Evolutionary conservation across 2,888 invertebrate genomes (phyloP), one percentile per base, ranked within the genome.

Genomic region (Phytoseiulus persimilis): DNA sequence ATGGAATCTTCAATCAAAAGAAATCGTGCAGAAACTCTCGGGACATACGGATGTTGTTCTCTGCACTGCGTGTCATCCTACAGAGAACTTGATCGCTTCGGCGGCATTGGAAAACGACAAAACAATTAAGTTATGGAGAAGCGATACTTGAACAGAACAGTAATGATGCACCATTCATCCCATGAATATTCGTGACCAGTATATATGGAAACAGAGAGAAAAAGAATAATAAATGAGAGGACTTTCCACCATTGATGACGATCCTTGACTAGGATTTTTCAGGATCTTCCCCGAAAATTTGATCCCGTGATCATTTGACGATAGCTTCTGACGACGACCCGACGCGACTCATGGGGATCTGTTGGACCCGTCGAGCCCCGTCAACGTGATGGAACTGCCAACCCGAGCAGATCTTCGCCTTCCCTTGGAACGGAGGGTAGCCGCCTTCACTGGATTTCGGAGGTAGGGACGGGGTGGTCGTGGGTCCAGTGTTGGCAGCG

Each of bases 1-100:
- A 92, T 99, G 99, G 99, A 99, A 99, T 94, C 94, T 99, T 91
- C 99, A 99, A 93, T 98, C 98, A 28, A 99, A 99, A 93, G 99
- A 99, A 94, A 96, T 99, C 90, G 99, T 99, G 90, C 99, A 99
- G 93, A 97, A 97, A 93, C 94, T 99, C 91, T 96, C 96, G 92
- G 99, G 99, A 0, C 99, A 99, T 93, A 97, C 98, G 91, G 95
- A 95, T 93, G 96, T 96, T 23, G 99, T 99, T 18, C 94, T 99
- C 33, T 98, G 98, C 92, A 99, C 99, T 32, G 98, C 99, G 3
- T 99, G 99, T 93, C 99, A 99, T 93, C 99, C 99, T 90, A 98
- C 98, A 89, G 98, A 98, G 93, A 99, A 99, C 93, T 98, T 99
- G 91, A 99, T 99, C 91, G 99, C 99, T 2, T 99, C 99, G 0